Percentiles rank a stretch among this genome's conserved stretches.
phyloP scores from a whole-genome alignment of 2,113 vertebrate genomes.

The Gracilinanus agilis region DNA sequence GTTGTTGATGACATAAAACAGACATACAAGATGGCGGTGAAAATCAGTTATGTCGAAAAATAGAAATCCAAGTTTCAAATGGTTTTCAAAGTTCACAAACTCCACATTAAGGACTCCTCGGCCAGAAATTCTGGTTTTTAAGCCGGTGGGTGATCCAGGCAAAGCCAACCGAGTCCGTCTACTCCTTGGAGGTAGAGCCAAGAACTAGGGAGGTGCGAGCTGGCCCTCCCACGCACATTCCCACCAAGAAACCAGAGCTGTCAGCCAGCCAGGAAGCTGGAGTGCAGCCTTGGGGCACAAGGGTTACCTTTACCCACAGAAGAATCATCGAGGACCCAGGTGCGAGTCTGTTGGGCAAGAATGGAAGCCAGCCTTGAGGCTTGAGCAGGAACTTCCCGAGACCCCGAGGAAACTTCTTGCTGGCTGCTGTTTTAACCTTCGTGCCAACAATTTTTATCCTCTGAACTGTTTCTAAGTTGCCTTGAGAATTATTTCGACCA shows the following conservation, averaged over 20 bases:
- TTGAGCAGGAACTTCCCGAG: background rate
- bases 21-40: background rate
- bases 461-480: background rate
- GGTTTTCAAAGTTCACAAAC: background rate
- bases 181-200: background rate
- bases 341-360: background rate
- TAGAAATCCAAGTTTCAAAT: background rate
- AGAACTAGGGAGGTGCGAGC: background rate
- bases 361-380: background rate
- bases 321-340: background rate
- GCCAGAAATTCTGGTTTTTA: background rate
- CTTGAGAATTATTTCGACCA: background rate
- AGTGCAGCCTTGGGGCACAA: background rate
- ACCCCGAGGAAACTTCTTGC: too few relatives aligned
- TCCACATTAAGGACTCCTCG: background rate
- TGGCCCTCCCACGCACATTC: background rate
- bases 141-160: background rate
- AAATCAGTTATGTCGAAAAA: background rate
- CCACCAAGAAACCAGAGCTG: background rate
- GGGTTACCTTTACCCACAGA: background rate
- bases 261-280: background rate
- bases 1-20: background rate
- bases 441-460: background rate
- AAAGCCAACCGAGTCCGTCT: background rate
- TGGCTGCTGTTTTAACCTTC: background rate